phyloP scores from a whole-genome alignment of 2,888 invertebrate species.

The Epiblema foenella region DNA sequence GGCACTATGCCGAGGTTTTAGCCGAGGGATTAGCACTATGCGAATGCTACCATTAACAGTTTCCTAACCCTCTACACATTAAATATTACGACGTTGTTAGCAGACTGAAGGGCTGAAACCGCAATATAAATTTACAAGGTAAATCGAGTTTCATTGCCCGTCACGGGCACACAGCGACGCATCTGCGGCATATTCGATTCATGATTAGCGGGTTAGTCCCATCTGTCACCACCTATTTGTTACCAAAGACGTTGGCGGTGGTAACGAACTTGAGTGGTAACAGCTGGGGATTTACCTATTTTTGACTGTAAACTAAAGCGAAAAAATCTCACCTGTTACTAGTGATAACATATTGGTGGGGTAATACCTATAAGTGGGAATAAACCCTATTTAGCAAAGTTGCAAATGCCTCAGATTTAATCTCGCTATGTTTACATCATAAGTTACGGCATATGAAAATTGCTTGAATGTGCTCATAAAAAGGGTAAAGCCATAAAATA shows the following conservation, averaged over 20 bases:
- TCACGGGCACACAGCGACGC: conserved; percentile 4
- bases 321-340: no score
- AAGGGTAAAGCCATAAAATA: conserved; percentile 10
- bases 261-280: no score
- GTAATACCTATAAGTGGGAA: no score
- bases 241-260: no score
- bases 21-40: not conserved
- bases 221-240: no score
- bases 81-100: conserved; percentile 29
- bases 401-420: conserved; percentile 11
- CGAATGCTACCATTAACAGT: not conserved
- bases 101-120: conserved; percentile 21
- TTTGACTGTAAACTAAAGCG: no score
- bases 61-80: conserved; percentile 5
- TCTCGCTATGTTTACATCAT: conserved; percentile 10
- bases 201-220: not conserved
- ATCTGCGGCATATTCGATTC: conserved; percentile 2
- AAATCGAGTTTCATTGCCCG: conserved; percentile 21
- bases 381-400: not conserved
- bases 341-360: no score
- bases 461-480: conserved; percentile 18
- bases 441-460: conserved; percentile 14
- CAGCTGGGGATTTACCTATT: no score
- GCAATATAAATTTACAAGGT: conserved; percentile 26
- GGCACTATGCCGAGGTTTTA: no score